phyloP scores from a whole-genome alignment of 2,888 invertebrate genomes.

The Polyploca ridens region DNA sequence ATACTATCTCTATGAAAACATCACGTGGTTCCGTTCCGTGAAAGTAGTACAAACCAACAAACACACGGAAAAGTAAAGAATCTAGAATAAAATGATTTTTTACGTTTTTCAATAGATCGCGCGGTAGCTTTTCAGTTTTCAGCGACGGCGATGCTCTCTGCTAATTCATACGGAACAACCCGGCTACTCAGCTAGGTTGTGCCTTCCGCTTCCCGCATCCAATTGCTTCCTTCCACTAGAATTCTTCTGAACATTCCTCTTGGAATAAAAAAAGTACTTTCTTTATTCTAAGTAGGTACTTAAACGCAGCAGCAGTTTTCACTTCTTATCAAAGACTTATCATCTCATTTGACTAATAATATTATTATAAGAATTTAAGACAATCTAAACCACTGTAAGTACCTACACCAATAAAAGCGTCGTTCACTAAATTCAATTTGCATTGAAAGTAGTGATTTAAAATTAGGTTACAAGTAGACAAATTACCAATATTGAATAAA shows the following conservation, averaged over 20 bases:
- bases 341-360: neutral
- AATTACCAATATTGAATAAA: neutral
- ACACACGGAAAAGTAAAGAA: too few species aligned
- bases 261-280: neutral
- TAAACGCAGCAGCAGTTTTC: neutral
- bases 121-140: constrained; percentile 5
- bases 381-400: too few species aligned
- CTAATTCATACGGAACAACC: constrained; percentile 8
- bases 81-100: neutral
- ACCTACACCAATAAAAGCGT: too few species aligned
- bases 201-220: constrained; percentile 4
- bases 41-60: too few species aligned
- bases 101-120: neutral
- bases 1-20: too few species aligned
- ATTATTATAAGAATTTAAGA: too few species aligned
- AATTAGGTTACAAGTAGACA: too few species aligned
- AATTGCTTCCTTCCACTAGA: constrained; percentile 8
- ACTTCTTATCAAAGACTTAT: neutral
- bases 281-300: neutral
- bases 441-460: too few species aligned
- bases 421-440: too few species aligned
- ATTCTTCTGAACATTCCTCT: constrained; percentile 4
- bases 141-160: neutral
- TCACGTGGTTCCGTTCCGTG: too few species aligned
- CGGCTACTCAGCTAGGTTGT: neutral